phyloP scores from a whole-genome alignment of 2,888 invertebrate species.

The Ephialtes manifestator region DNA sequence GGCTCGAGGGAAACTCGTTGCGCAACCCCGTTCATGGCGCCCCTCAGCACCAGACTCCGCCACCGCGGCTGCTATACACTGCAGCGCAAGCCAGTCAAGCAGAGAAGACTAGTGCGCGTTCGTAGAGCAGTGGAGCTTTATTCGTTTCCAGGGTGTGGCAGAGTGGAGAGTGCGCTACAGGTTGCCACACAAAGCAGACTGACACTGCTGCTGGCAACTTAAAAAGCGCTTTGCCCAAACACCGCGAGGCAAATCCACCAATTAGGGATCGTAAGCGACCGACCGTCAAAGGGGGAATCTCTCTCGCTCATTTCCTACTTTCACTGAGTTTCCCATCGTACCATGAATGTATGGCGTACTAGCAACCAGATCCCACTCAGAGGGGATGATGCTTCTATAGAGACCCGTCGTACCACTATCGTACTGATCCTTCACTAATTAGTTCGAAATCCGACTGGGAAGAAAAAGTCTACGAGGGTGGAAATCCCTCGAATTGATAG shows the following conservation, averaged over 20 bases:
- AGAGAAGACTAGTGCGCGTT: conserved; percentile 47
- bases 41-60: conserved; percentile 50
- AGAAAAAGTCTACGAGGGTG: conserved; percentile 33
- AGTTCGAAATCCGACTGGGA: conserved; percentile 45
- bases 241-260: conserved; percentile 74
- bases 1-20: conserved; percentile 82
- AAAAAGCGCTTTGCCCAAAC: conserved; percentile 79
- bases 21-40: conserved; percentile 71
- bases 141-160: conserved; percentile 57
- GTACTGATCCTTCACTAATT: conserved; percentile 64
- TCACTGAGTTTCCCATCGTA: conserved; percentile 5
- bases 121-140: conserved; percentile 49
- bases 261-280: conserved; percentile 73
- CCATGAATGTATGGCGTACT: not conserved
- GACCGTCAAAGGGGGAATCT: conserved; percentile 63
- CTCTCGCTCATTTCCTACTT: conserved; percentile 38
- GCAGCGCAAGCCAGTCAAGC: conserved; percentile 56
- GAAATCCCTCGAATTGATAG: conserved; percentile 8
- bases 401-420: conserved; percentile 44
- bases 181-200: conserved; percentile 58
- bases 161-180: conserved; percentile 60
- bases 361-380: conserved; percentile 33
- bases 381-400: conserved; percentile 51
- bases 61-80: conserved; percentile 29
- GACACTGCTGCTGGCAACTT: conserved; percentile 74